phyloP scores from a whole-genome alignment of 2,797 vertebrate genomes.

The Novumbra hubbsi region DNA sequence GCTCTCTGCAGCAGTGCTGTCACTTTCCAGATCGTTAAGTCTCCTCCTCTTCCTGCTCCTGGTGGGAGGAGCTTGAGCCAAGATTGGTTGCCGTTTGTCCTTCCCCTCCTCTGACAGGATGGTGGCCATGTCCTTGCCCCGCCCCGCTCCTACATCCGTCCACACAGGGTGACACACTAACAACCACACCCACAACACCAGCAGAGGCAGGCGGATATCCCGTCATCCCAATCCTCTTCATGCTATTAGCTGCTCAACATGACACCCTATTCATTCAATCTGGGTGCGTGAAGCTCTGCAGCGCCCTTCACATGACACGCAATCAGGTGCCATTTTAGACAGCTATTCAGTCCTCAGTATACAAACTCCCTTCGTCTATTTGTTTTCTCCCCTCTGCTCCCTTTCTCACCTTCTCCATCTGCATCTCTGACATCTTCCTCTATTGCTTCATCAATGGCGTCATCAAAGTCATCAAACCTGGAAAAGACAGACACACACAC shows the following conservation, averaged over 20 bases:
- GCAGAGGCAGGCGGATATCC: not conserved
- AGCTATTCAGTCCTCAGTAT: not conserved
- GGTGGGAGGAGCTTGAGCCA: constrained; percentile 65
- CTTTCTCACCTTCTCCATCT: constrained; percentile 79
- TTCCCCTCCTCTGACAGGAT: constrained; percentile 81
- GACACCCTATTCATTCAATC: not conserved
- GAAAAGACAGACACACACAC: constrained; percentile 3
- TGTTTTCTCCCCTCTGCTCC: not conserved
- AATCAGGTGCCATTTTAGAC: not conserved
- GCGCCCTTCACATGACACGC: not conserved
- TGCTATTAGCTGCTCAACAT: not conserved
- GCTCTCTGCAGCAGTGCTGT: constrained; percentile 92
- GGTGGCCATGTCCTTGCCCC: constrained; percentile 79
- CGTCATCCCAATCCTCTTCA: not conserved
- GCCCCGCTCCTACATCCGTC: constrained; percentile 67
- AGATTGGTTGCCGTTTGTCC: constrained; percentile 80
- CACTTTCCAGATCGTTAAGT: constrained; percentile 94
- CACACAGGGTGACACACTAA: not conserved
- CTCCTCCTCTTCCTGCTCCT: constrained; percentile 88
- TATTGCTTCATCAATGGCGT: constrained; percentile 97
- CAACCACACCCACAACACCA: not conserved
- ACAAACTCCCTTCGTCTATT: not conserved
- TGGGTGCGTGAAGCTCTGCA: too few species aligned
- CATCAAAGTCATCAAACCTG: constrained; percentile 98
- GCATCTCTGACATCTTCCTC: constrained; percentile 91